Evolutionary conservation across 1,140 invertebrate species (phyloP).

Genomic region (Drosophila mayri): DNA sequence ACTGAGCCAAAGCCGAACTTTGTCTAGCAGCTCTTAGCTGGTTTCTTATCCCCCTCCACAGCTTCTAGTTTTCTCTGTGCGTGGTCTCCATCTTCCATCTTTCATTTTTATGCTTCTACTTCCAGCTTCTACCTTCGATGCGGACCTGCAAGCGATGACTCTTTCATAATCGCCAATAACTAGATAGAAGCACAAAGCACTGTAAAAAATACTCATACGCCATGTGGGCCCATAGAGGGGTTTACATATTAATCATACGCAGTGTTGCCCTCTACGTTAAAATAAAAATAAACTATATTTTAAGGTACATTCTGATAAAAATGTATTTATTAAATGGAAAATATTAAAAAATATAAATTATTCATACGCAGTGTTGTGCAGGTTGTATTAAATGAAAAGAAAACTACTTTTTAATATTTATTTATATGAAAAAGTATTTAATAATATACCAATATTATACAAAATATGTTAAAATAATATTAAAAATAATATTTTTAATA

Average conservation of each 20-base stretch:
- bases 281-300: neutral
- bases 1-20: constrained; percentile 70
- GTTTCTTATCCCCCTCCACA: constrained; percentile 20
- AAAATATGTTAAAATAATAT: too few species aligned
- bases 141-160: constrained; percentile 73
- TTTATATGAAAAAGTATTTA: neutral
- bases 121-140: constrained; percentile 24
- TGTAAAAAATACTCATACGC: constrained; percentile 21
- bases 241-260: constrained; percentile 19
- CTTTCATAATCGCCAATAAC: constrained; percentile 43
- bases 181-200: constrained; percentile 13
- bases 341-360: neutral
- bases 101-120: constrained; percentile 8
- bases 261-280: neutral
- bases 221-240: neutral
- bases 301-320: neutral
- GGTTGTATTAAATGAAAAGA: neutral
- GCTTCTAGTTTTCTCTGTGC: constrained; percentile 36
- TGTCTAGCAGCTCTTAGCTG: constrained; percentile 63
- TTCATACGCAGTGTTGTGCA: constrained; percentile 9
- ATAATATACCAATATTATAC: neutral
- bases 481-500: too few species aligned
- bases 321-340: neutral
- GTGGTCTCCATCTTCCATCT: constrained; percentile 52
- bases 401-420: neutral